phyloP scores from a whole-genome alignment of 2,888 invertebrate genomes.

The Synergus japonicus region DNA sequence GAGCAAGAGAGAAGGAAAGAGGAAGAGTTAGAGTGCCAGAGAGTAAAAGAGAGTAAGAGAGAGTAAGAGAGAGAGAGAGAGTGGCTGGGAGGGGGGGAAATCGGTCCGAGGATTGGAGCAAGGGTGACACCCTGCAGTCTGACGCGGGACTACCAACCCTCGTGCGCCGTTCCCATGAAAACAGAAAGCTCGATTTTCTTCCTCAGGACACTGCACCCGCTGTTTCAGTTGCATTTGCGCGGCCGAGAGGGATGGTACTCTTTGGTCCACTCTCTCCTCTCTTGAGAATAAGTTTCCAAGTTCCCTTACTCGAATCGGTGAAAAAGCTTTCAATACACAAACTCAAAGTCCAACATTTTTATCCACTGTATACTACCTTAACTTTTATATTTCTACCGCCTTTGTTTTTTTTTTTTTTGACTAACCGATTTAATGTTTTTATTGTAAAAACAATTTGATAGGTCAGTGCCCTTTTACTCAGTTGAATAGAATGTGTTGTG shows the following conservation, averaged over 20 bases:
- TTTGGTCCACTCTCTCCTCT: neutral
- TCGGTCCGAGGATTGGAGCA: conserved; percentile 55
- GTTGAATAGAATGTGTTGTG: neutral
- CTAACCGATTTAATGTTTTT: neutral
- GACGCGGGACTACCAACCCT: conserved; percentile 72
- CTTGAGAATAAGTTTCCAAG: neutral
- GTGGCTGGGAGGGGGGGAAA: conserved; percentile 53
- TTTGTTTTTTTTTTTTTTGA: neutral
- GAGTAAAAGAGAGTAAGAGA: conserved; percentile 50
- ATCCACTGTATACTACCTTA: neutral
- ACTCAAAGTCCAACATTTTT: neutral
- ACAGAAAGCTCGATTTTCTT: conserved; percentile 58
- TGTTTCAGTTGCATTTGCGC: conserved; percentile 55
- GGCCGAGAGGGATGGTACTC: conserved; percentile 1
- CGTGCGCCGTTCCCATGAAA: conserved; percentile 58
- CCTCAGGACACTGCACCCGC: conserved; percentile 58
- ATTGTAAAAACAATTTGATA: neutral
- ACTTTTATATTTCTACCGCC: neutral
- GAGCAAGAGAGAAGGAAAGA: conserved; percentile 15
- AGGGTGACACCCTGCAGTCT: conserved; percentile 77
- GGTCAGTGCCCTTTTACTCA: neutral
- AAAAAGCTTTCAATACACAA: neutral
- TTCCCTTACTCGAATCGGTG: conserved; percentile 41
- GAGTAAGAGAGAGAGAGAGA: conserved; percentile 40
- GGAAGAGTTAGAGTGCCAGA: conserved; percentile 41